A percentile compares a stretch with the other conserved stretches of the same genome.
Evolutionary conservation across 2,888 invertebrate species (phyloP).

Genomic region (Dimorphilus gyrociliatus): DNA sequence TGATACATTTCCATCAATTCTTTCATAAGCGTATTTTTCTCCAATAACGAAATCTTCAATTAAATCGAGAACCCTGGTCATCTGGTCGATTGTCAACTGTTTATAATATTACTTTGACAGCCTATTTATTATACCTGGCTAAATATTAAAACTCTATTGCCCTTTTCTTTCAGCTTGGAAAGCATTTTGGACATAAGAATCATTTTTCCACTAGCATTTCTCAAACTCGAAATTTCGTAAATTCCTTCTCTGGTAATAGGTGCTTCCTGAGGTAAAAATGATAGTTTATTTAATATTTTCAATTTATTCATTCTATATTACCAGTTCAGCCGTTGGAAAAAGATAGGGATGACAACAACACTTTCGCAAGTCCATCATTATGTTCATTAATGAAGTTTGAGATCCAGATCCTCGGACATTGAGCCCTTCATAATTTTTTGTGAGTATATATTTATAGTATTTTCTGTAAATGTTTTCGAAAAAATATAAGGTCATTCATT

Average conservation of each 20-base stretch:
- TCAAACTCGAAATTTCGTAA: constrained; percentile 69
- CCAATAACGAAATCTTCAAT: constrained; percentile 90
- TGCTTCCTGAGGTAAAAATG: constrained; percentile 23
- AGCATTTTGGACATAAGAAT: constrained; percentile 81
- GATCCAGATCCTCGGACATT: constrained; percentile 69
- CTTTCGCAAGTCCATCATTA: constrained; percentile 97
- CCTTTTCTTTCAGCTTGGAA: constrained; percentile 64
- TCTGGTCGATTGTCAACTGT: constrained; percentile 36
- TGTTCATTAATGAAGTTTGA: constrained; percentile 71
- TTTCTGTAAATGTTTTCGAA: constrained; percentile 43
- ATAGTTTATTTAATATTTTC: not conserved
- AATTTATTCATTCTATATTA: no score
- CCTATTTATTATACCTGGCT: constrained; percentile 49
- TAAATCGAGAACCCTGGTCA: constrained; percentile 96
- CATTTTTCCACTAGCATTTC: constrained; percentile 82
- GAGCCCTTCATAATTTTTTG: constrained; percentile 85
- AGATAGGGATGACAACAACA: constrained; percentile 95
- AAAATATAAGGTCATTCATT: not conserved
- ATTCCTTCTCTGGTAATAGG: constrained; percentile 66
- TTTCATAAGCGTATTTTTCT: constrained; percentile 83
- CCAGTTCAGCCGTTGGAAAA: constrained; percentile 66
- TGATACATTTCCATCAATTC: constrained; percentile 92
- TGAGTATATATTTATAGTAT: constrained; percentile 91
- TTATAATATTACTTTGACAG: not conserved
- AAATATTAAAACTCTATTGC: constrained; percentile 87